Evolutionary conservation across 2,888 invertebrate genomes (phyloP), one percentile per base, ranked within the genome.

Genomic region (Drosophila helvetica): DNA sequence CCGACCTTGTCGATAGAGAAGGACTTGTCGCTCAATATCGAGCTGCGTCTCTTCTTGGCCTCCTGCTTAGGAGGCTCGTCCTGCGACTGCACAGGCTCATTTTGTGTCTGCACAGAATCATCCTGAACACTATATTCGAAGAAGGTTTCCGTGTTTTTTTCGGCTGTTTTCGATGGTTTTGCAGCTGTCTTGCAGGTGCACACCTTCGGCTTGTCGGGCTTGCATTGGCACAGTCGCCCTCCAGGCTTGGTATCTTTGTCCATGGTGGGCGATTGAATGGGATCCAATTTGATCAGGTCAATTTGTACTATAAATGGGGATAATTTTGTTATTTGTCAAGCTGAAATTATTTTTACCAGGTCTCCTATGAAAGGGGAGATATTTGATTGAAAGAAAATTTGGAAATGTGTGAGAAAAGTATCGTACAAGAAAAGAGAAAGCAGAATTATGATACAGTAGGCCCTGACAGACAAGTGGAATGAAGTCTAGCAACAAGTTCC

Each of bases 311-410:
- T 0, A 3, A 47, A 5, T 30, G 7, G 10, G 1, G 12, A 17
- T 10, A 38, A 48, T 57, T 57, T 19, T 30, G 9, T 10, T 22
- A 10, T 18, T 33, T 56, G 19, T 47, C n/a, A 30, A 46, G n/a
- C 10, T 19, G 4, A 22, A 22, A 48, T 38, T 38, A 38, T 38
- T 15, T 0, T 15, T 38, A 38, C 38, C 38, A 38, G 15, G 5
- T 38, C 38, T 38, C 15, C 38, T 15, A 15, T 15, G 27, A 38
- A 38, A 38, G 0, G 2, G 0, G 6, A 38, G 38, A 6, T 38
- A 38, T 38, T 15, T 38, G 15, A 38, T 15, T 38, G 15, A 38
- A 15, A 5, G 15, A 15, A 6, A 38, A 38, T 2, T 38, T 15
- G 6, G 15, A 6, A 38, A 1, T 15, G 6, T 6, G 15, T 15